These are phyloP conservation scores for Pelobates fuscus DNA, from an alignment of 2,113 vertebrate genomes.

Conservation along the genomic window DNA sequence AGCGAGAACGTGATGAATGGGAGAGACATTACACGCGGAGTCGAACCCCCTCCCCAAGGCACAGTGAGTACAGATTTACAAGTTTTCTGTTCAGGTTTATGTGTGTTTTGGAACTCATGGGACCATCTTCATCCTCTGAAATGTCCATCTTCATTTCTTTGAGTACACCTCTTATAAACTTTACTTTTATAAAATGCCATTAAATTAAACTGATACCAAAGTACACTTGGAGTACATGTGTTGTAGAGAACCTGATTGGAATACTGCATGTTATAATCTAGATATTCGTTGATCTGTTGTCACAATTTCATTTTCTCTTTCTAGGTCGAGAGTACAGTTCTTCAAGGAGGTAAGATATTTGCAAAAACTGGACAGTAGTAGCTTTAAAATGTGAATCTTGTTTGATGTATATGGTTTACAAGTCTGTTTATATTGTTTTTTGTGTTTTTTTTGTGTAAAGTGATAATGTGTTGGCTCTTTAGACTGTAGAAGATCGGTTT, in stretches of 20 bases:
- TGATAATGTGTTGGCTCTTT: background rate
- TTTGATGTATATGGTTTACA: too few species aligned
- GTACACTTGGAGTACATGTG: too few species aligned
- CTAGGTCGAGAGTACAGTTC: slow-evolving; percentile 70
- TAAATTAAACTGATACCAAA: too few species aligned
- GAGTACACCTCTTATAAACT: too few species aligned
- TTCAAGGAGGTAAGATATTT: slow-evolving; percentile 61
- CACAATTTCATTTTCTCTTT: slow-evolving; percentile 10
- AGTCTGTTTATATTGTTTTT: too few species aligned
- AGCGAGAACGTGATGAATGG: slow-evolving; percentile 92
- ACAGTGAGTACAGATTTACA: slow-evolving; percentile 71
- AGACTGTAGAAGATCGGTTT: background rate
- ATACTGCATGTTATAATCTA: too few species aligned
- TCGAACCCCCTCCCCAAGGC: slow-evolving; percentile 83
- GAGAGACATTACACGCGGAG: slow-evolving; percentile 87
- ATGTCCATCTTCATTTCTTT: background rate
- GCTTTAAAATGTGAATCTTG: too few species aligned
- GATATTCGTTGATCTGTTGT: too few species aligned
- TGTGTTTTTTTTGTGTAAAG: too few species aligned
- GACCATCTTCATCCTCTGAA: background rate
- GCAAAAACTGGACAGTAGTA: too few species aligned
- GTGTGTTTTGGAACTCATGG: background rate
- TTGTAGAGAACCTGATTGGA: too few species aligned
- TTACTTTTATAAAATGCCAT: too few species aligned
- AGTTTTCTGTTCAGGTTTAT: background rate